Conservation (phyloP, 2,888 invertebrate genomes). For the Hirtodrosophila alboralis region DNA sequence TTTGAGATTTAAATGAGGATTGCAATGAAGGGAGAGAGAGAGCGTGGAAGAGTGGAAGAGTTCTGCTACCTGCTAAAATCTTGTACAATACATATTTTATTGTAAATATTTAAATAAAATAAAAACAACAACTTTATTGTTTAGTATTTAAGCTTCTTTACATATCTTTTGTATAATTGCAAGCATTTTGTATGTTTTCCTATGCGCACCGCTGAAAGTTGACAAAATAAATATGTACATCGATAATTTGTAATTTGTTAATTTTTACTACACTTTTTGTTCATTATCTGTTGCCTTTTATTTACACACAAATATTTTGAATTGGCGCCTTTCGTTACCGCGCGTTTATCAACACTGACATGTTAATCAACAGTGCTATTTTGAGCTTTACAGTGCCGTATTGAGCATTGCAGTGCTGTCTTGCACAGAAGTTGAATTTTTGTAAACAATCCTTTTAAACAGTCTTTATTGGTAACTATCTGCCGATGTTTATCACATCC, state of each 20-base stretch:
- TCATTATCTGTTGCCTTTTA: not conserved
- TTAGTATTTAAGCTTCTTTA: conserved; percentile 53
- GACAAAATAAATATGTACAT: conserved; percentile 47
- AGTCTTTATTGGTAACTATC: no score
- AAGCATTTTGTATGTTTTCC: conserved; percentile 44
- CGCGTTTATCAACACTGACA: not conserved
- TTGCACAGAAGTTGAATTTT: no score
- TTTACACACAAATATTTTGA: no score
- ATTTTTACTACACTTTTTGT: not conserved
- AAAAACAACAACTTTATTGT: conserved; percentile 30
- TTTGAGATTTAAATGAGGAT: conserved; percentile 57
- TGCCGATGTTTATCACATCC: no score
- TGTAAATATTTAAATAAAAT: conserved; percentile 69
- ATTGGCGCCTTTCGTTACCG: not conserved
- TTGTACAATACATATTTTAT: conserved; percentile 51
- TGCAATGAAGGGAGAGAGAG: not conserved
- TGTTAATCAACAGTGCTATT: conserved; percentile 14
- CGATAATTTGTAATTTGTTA: conserved; percentile 2
- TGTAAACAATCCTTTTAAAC: no score
- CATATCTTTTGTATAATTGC: conserved; percentile 18
- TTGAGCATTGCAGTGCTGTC: not conserved
- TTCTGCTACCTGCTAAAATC: conserved; percentile 14
- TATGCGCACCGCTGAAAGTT: conserved; percentile 37
- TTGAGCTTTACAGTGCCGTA: conserved; percentile 4
- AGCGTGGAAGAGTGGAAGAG: conserved; percentile 2